Percentiles rank a stretch among this genome's conserved stretches.
These are phyloP conservation scores for Dolichoris vasculosae DNA, from an alignment of 1,140 invertebrate species.

Conservation along the genomic window DNA sequence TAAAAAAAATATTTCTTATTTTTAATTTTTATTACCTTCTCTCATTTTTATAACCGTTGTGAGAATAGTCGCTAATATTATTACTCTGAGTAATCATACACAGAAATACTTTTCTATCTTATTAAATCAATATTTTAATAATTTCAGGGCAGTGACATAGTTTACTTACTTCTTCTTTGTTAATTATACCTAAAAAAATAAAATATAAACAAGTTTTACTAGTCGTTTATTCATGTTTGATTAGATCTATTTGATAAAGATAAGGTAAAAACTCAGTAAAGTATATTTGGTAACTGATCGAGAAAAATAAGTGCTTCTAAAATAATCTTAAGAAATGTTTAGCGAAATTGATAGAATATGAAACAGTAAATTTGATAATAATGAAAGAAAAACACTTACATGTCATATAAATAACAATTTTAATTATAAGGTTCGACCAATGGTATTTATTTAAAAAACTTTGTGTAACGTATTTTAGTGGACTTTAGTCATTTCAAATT, in stretches of 20 bases:
- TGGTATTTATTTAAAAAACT: no score
- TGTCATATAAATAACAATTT: not conserved
- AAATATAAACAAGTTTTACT: not conserved
- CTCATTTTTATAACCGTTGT: not conserved
- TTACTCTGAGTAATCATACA: not conserved
- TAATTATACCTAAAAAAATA: conserved; percentile 1
- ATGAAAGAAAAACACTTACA: not conserved
- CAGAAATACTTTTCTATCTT: not conserved
- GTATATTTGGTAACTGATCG: not conserved
- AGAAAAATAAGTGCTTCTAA: not conserved
- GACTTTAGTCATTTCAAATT: no score
- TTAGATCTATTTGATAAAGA: not conserved
- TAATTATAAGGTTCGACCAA: not conserved
- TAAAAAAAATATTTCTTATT: not conserved
- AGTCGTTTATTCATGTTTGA: not conserved
- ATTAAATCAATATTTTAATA: not conserved
- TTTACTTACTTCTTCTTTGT: not conserved
- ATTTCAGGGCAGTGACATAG: not conserved
- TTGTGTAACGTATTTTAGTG: no score
- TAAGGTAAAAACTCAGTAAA: not conserved
- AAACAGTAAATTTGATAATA: not conserved
- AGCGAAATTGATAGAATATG: not conserved
- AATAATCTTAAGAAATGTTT: not conserved
- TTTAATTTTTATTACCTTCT: not conserved
- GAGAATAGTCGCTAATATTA: not conserved